phyloP scores from a whole-genome alignment of 2,797 vertebrate genomes.

The Chromis chromis region DNA sequence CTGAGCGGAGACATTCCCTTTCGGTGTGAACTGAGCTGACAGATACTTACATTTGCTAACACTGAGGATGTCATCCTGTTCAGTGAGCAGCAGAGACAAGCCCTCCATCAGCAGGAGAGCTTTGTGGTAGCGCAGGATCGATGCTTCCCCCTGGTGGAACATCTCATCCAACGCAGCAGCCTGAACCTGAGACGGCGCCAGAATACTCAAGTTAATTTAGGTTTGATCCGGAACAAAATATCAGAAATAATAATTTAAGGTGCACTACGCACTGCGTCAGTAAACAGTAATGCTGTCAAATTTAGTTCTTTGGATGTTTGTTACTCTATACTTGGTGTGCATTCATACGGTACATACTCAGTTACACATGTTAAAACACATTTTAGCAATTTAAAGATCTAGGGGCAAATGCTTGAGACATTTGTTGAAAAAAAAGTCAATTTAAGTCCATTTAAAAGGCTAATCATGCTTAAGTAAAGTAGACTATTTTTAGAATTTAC shows the following conservation, averaged over 20 bases:
- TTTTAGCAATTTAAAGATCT: no score
- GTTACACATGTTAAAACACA: no score
- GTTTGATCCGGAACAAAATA: background rate
- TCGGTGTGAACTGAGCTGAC: background rate
- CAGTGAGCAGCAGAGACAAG: slow-evolving; percentile 91
- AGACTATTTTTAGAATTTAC: background rate
- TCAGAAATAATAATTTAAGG: background rate
- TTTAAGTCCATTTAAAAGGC: background rate
- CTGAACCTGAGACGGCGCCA: slow-evolving; percentile 86
- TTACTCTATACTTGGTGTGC: background rate
- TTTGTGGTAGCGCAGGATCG: slow-evolving; percentile 92
- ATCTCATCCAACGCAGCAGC: slow-evolving; percentile 97
- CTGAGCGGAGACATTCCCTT: background rate
- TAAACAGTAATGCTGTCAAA: background rate
- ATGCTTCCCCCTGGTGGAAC: slow-evolving; percentile 96
- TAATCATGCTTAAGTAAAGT: background rate
- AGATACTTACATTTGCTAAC: slow-evolving; percentile 90
- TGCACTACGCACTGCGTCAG: background rate
- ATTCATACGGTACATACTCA: background rate
- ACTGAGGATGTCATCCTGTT: slow-evolving; percentile 92
- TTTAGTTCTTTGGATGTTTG: background rate
- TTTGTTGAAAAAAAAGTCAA: background rate
- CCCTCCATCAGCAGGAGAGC: slow-evolving; percentile 97
- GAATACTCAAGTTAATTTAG: background rate
- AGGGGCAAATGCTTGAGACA: background rate